Base-by-base conservation (phyloP, 2,113 vertebrate genomes). In the Nesoenas mayeri region DNA sequence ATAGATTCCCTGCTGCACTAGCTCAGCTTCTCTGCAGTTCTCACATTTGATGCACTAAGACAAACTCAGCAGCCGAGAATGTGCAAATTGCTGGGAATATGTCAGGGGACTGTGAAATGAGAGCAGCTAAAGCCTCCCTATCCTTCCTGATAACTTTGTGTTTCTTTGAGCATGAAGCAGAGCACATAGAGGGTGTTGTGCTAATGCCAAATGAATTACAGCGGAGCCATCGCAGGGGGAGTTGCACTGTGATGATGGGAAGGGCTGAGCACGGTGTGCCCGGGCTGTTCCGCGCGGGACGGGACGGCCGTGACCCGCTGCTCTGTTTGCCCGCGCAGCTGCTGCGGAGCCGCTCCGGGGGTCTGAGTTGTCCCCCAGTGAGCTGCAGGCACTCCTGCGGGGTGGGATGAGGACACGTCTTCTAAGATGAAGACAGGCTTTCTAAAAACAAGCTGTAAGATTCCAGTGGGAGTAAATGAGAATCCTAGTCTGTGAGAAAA, bases 311-410 rank as follows among this genome's bases (percentile, higher is more conserved):
- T 18, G 48, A 11, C 60, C n/a, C 70, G 3, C n/a, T 42, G 51
- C 83, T 84, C 73, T 34, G 34, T 67, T 42, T 74, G 66, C 38
- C 50, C 50, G 66, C 34, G 10, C 25, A 40, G 32, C 77, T 28
- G 22, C 6, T 0, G 1, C 29, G 24, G 28, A 51, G 32, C 66
- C 0, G 1, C 56, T 57, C 26, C 40, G 28, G 21, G 20, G 5
- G 20, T 22, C 47, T 73, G 20, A 13, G 31, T 31, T 64, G 29
- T 64, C 36, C 60, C 38, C n/a, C 24, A 7, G n/a, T 69, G 72
- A 73, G 38, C 11, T 72, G 12, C 50, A n/a, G 15, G 71, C 15
- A 31, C 31, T 50, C 4, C 34, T 80, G 51, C 70, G 29, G 71
- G 22, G 36, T 14, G 42, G 53, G 48, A 50, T 61, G 81, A 58